Base-by-base conservation (phyloP, 2,113 vertebrate species). In the Damaliscus lunatus region DNA sequence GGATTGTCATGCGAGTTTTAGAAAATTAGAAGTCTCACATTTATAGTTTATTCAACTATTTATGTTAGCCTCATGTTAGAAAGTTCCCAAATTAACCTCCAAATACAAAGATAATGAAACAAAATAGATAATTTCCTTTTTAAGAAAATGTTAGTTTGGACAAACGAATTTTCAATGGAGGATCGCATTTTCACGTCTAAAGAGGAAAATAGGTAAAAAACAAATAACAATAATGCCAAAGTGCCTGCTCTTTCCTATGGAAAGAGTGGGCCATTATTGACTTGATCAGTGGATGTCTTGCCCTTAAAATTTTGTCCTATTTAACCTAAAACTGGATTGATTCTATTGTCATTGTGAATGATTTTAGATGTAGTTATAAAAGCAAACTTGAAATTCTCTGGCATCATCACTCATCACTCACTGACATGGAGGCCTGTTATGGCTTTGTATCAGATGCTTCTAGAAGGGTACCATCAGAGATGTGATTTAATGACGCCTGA, bases 61-160 rank as follows among this genome's bases (percentile, higher is more conserved):
- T 77, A 83, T 12, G 14, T 48, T 64, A 84, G n/a, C 15, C 36
- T 67, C 31, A 67, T 52, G 13, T 60, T 81, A 95, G 71, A 71
- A 97, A 78, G 16, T 86, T 94, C 46, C 46, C 60, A 57, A 87
- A 87, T 93, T 60, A 85, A 86, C 19, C 19, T 40, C n/a, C 33
- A 71, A 53, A 36, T 59, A 53, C 78, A 93, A 80, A 17, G 15
- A 83, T 84, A 91, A 59, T 78, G 21, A 97, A 89, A 89, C 50
- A 95, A 97, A 87, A 74, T 67, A 33, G 23, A 29, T 19, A 78
- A 50, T 55, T 93, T 89, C 29, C 23, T 94, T 96, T 77, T 78
- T 48, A 91, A 92, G 55, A 53, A 88, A 95, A 84, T 83, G 21
- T 94, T 93, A 88, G 19, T 83, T 94, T 88, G 46, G n/a, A 93